Conservation (phyloP, 2,797 vertebrate species). For the Anisognathus igniventris region DNA sequence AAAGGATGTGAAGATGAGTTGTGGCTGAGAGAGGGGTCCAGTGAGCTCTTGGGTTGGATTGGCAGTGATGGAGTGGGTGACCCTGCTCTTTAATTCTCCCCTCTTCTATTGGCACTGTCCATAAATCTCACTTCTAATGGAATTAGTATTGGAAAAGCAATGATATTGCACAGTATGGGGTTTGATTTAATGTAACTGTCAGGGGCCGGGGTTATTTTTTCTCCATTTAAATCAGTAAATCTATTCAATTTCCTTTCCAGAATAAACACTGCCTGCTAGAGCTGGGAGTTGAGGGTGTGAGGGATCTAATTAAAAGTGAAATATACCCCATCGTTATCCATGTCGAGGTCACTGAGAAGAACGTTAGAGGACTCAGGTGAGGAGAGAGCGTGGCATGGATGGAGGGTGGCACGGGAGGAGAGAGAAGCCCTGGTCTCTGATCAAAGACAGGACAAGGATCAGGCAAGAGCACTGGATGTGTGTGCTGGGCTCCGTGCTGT, state of each 20-base stretch:
- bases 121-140: constrained; percentile 63
- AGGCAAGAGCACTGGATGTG: neutral
- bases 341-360: constrained; percentile 77
- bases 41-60: neutral
- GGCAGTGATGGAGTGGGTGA: constrained; percentile 11
- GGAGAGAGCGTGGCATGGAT: neutral
- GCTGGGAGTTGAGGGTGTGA: constrained; percentile 71
- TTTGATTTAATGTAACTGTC: constrained; percentile 67
- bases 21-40: neutral
- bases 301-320: constrained; percentile 74
- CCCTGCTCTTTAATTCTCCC: constrained; percentile 21
- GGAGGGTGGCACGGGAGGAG: accelerated
- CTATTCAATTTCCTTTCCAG: constrained; percentile 64
- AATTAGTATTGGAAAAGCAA: constrained; percentile 71
- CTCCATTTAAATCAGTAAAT: constrained; percentile 68
- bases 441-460: neutral
- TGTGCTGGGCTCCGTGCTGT: neutral
- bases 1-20: neutral
- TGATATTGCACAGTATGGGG: constrained; percentile 51
- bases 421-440: neutral
- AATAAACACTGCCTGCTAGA: constrained; percentile 79
- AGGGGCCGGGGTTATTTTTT: constrained; percentile 55
- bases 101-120: neutral
- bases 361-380: constrained; percentile 75
- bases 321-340: constrained; percentile 80